Base-by-base conservation (phyloP, 2,113 vertebrate genomes). In the Rhinolophus ferrumequinum region DNA sequence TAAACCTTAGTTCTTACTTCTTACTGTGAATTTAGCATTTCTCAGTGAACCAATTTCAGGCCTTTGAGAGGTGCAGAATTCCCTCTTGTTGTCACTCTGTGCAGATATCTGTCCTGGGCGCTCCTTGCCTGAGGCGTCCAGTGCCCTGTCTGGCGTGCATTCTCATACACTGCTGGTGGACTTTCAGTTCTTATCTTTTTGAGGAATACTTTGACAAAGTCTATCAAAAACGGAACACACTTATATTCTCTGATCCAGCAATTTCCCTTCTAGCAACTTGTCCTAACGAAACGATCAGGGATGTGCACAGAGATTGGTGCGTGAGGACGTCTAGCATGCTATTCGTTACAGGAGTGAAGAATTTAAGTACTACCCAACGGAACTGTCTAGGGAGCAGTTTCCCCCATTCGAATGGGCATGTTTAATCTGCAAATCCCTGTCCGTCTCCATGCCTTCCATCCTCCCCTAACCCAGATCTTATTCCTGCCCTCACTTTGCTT, bases 11-110 rank as follows among this genome's bases (percentile, higher is more conserved):
- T 72, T 96, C 30, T 69, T 82, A 35, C 8, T 87, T 86, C 82
- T 94, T 54, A 28, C 26, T 79, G 10, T 58, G 50, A 96, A 52
- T 73, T n/a, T 92, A 56, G 24, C 24, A 64, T 73, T 90, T 96
- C 22, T 94, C 19, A 84, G 35, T 58, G 44, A 82, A 69, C 35
- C 11, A 21, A 38, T 33, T 56, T 88, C 24, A 92, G 52, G 8
- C 26, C 50, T 83, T 73, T 33, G 66, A 52, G 66, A 89, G 44
- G 35, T 52, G 58, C 22, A 52, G 16, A 70, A 58, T 66, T 66
- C 18, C 28, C 26, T 64, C 30, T 70, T 77, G 14, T 33, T 1
- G 11, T 60, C 70, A 13, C 58, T 66, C 1, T 67, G 38, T 2
- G 22, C 13, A 89, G 18, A 33, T 15, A 11, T 19, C 26, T 87